These are phyloP conservation scores for Chrysochloris asiatica DNA, from an alignment of 2,113 vertebrate species.

Conservation along the genomic window DNA sequence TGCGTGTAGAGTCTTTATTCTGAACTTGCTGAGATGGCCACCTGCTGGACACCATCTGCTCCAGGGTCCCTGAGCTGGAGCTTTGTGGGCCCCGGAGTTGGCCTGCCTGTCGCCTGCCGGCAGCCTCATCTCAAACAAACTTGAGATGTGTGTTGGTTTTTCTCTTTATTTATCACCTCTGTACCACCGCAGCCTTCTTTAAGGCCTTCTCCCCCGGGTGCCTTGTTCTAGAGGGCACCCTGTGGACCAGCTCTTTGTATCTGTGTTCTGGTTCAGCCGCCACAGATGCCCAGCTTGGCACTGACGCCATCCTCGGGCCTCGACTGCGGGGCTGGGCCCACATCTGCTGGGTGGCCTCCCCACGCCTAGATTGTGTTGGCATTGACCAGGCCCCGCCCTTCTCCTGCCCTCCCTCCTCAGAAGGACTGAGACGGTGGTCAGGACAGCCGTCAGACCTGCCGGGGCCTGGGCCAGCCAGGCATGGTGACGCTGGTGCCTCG, in stretches of 20 bases:
- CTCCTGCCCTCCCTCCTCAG: neutral
- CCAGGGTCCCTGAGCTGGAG: neutral
- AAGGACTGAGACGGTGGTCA: neutral
- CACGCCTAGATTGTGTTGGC: neutral
- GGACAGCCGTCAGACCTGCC: neutral
- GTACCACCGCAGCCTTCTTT: too few relatives aligned
- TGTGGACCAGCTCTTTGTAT: neutral
- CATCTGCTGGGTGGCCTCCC: too few relatives aligned
- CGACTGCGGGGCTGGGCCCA: too few relatives aligned
- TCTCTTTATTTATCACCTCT: neutral
- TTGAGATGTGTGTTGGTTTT: neutral
- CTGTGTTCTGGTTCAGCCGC: neutral
- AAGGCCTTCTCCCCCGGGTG: neutral
- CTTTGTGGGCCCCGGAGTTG: too few relatives aligned
- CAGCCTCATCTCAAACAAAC: neutral
- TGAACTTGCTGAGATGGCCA: neutral
- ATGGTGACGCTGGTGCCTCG: neutral
- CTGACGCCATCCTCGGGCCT: neutral
- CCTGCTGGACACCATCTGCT: neutral
- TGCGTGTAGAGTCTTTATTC: neutral
- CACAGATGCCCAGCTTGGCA: neutral
- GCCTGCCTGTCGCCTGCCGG: too few relatives aligned
- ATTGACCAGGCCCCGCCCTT: neutral
- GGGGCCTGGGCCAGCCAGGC: neutral
- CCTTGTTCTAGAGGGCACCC: neutral